These are phyloP conservation scores for Pilophorus perplexus DNA, from an alignment of 2,888 invertebrate species.

Conservation along the genomic window DNA sequence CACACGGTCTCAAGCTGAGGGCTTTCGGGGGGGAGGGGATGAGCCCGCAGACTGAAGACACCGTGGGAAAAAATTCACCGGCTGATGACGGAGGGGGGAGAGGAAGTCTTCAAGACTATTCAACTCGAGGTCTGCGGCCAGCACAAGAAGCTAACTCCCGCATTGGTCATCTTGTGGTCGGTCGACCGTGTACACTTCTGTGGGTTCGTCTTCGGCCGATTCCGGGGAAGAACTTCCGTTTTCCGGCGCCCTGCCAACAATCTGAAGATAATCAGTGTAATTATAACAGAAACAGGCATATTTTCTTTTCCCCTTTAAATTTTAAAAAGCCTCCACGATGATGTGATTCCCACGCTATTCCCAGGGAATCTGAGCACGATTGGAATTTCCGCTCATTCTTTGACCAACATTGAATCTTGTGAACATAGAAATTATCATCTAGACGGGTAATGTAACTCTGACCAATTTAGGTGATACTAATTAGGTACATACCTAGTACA, in stretches of 20 bases:
- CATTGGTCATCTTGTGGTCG: background rate
- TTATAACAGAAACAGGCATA: constrained; percentile 30
- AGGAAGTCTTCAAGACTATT: background rate
- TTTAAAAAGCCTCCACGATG: no score
- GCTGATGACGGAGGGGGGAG: constrained; percentile 22
- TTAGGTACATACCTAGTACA: no score
- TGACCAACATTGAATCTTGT: no score
- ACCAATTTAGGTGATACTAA: no score
- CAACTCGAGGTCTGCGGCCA: constrained; percentile 2
- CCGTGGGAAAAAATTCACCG: constrained; percentile 49
- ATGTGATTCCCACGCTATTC: constrained; percentile 15
- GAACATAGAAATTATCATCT: no score
- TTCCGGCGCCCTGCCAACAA: constrained; percentile 21
- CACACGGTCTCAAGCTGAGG: no score
- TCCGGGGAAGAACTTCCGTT: constrained; percentile 2
- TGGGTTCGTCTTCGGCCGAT: constrained; percentile 17
- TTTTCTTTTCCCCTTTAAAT: constrained; percentile 36
- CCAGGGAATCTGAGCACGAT: constrained; percentile 23
- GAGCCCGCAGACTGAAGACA: background rate
- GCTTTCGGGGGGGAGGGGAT: constrained; percentile 47
- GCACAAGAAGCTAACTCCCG: background rate
- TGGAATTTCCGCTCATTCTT: background rate
- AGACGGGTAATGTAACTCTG: no score
- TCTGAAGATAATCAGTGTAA: constrained; percentile 36
- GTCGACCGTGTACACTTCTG: constrained; percentile 11